These are phyloP conservation scores for Wiebesia pumilae DNA, from an alignment of 1,140 invertebrate species.

Conservation along the genomic window DNA sequence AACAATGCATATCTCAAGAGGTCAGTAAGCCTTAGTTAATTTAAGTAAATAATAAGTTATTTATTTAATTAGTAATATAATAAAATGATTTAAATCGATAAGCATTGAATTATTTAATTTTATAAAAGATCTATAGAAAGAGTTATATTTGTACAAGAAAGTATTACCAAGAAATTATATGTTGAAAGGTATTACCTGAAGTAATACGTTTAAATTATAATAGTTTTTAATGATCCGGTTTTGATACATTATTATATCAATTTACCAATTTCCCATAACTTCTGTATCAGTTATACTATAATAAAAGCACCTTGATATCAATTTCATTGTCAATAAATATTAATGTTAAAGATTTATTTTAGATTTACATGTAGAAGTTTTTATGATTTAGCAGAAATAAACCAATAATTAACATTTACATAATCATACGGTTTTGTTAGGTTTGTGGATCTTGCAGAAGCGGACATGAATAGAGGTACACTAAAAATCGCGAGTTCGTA, in stretches of 20 bases:
- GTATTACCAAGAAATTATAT: too few species aligned
- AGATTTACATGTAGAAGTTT: background rate
- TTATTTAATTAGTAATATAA: background rate
- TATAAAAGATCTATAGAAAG: background rate
- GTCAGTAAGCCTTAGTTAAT: background rate
- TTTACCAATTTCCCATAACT: background rate
- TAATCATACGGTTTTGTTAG: slow-evolving; percentile 49
- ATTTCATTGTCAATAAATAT: too few species aligned
- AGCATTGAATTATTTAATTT: background rate
- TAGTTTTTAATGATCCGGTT: background rate
- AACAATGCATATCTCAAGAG: background rate
- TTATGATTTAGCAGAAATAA: background rate
- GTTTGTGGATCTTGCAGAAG: slow-evolving; percentile 66
- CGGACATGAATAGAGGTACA: slow-evolving; percentile 69
- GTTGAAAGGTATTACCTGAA: too few species aligned
- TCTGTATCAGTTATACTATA: background rate
- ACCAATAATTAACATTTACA: background rate
- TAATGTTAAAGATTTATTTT: too few species aligned
- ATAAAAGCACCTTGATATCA: too few species aligned
- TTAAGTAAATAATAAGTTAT: background rate
- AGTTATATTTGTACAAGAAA: background rate
- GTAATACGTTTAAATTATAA: too few species aligned
- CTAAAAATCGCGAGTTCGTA: slow-evolving; percentile 67
- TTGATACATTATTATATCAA: background rate
- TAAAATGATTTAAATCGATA: background rate